Evolutionary conservation across 2,113 vertebrate genomes (phyloP), one percentile per base, ranked within the genome.

Genomic region (Gallinago undulata): DNA sequence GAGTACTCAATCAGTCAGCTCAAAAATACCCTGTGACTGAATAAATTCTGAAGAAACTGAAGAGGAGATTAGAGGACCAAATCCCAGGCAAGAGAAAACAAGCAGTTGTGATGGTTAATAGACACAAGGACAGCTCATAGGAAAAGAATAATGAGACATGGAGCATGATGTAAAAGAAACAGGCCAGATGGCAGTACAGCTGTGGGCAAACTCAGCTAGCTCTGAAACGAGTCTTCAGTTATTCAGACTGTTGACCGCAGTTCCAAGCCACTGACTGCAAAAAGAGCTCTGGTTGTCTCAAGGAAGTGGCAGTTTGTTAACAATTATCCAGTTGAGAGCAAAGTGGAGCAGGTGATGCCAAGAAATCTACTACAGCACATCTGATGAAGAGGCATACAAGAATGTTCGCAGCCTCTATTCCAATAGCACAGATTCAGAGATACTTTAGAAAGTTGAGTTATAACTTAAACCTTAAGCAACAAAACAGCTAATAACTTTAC

Each of bases 101-200:
- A 97, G 95, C 92, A 94, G 96, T 96, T 95, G 76, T 94, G 80
- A 94, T 50, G 55, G 75, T 94, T 97, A 95, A 96, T 96, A 96
- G 95, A 97, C 94, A 97, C 90, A 93, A 93, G 81, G 89, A 92
- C 94, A 97, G 96, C 94, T 95, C 95, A 94, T 96, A 96, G 92
- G 89, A 95, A 96, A 96, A 94, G 95, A 94, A 95, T 96, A 96
- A 96, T 96, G 92, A 96, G 96, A 94, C 87, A 67, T 39, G 90
- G 48, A 96, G 95, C 92, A 94, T 94, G 96, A 96, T 96, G 90
- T 94, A 96, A 97, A 87, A 94, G 95, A 82, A 96, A 89, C 73
- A 91, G 91, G 86, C 94, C 96, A 96, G 96, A 97, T 96, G 95
- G 94, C 67, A 11, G 55, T 57, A 92, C 96, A 96, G 94, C 92